Evolutionary conservation across 1,140 invertebrate species (phyloP).

Genomic region (Lepidostoma basale): DNA sequence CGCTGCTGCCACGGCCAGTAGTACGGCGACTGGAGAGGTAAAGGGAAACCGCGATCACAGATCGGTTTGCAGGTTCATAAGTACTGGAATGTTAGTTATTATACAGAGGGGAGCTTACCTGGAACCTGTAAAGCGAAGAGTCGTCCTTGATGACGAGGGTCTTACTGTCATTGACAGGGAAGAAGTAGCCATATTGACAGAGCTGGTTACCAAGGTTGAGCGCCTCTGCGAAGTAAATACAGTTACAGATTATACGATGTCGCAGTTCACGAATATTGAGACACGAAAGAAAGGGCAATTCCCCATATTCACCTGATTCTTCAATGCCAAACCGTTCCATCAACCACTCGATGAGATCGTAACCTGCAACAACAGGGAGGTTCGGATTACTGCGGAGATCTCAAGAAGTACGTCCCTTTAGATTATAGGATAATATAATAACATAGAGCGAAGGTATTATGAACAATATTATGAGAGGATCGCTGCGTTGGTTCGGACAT

Average conservation of each 20-base stretch:
- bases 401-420: constrained; percentile 1
- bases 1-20: constrained; percentile 77
- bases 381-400: no score
- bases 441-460: no score
- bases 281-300: background rate
- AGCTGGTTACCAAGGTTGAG: constrained; percentile 92
- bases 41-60: constrained; percentile 76
- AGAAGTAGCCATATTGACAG: constrained; percentile 96
- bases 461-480: no score
- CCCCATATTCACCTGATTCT: constrained; percentile 70
- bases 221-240: constrained; percentile 88
- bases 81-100: no score
- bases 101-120: constrained; percentile 72
- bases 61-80: no score
- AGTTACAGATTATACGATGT: no score
- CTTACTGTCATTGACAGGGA: constrained; percentile 92
- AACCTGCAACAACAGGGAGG: constrained; percentile 79
- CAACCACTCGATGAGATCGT: constrained; percentile 95
- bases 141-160: constrained; percentile 91
- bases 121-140: constrained; percentile 93
- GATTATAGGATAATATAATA: background rate
- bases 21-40: constrained; percentile 66
- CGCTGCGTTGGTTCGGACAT: no score
- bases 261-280: no score
- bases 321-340: constrained; percentile 90